Evolutionary conservation across 2,113 vertebrate species (phyloP).

Genomic region (Poecile atricapillus): DNA sequence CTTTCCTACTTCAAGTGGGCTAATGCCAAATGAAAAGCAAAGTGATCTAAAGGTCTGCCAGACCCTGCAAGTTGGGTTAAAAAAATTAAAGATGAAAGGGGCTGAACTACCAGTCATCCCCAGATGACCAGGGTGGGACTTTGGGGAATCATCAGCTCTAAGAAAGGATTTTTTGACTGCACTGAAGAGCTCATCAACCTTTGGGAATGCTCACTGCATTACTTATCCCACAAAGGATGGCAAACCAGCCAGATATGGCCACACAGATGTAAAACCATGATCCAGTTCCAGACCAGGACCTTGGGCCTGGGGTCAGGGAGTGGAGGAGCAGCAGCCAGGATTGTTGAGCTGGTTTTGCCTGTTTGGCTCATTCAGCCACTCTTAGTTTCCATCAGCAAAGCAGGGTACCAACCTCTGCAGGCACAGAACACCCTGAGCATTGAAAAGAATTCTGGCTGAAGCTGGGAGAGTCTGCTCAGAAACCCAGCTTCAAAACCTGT

Average conservation of each 20-base stretch:
- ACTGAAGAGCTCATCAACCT: not conserved
- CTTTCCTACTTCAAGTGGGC: not conserved
- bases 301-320: not conserved
- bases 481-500: not conserved
- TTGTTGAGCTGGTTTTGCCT: not conserved
- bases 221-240: not conserved
- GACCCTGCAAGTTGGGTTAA: not conserved
- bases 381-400: not conserved
- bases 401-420: not conserved
- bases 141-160: not conserved
- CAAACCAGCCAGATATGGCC: fast-evolving
- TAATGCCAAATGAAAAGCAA: not conserved
- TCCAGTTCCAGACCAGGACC: not conserved
- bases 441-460: not conserved
- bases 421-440: not conserved
- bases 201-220: not conserved
- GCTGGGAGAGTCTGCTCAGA: not conserved
- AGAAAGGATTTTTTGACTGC: not conserved
- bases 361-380: not conserved
- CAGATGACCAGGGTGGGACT: not conserved
- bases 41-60: not conserved
- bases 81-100: not conserved
- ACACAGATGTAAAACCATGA: not conserved
- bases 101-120: not conserved
- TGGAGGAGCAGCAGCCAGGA: not conserved